Percentiles rank a stretch among this genome's conserved stretches.
phyloP scores from a whole-genome alignment of 2,797 vertebrate species.

The Pagetopsis macropterus region DNA sequence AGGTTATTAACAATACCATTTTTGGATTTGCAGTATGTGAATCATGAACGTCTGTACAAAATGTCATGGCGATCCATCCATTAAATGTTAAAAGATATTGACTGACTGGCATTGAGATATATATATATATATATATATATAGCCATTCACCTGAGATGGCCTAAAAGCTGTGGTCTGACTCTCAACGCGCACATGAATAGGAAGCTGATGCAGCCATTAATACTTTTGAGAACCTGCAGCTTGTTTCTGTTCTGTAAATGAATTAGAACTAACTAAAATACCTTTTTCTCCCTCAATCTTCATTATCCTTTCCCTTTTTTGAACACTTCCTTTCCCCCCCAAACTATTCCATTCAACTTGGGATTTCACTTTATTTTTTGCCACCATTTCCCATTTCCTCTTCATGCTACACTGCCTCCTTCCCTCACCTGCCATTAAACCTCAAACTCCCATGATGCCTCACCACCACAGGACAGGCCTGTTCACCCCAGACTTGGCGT shows the following conservation, averaged over 20 bases:
- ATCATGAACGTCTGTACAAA: background rate
- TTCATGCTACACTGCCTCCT: slow-evolving; percentile 20
- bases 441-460: slow-evolving; percentile 67
- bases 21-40: background rate
- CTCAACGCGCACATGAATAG: too few species aligned
- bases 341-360: slow-evolving; percentile 33
- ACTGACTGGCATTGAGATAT: too few species aligned
- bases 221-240: slow-evolving; percentile 58
- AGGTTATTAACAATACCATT: background rate
- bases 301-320: slow-evolving; percentile 29
- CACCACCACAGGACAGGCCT: slow-evolving; percentile 90
- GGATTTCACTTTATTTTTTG: slow-evolving; percentile 23
- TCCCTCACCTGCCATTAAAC: slow-evolving; percentile 56
- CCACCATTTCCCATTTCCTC: slow-evolving; percentile 20
- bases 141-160: background rate
- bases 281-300: slow-evolving; percentile 42
- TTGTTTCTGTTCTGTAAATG: slow-evolving; percentile 63
- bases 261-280: slow-evolving; percentile 66
- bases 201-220: background rate
- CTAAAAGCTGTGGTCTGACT: background rate
- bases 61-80: background rate
- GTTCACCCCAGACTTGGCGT: slow-evolving; percentile 93
- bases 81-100: background rate
- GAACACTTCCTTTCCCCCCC: slow-evolving; percentile 23
- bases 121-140: background rate